Conservation (phyloP, 2,113 vertebrate genomes). For the Romanogobio albipinnatus region DNA sequence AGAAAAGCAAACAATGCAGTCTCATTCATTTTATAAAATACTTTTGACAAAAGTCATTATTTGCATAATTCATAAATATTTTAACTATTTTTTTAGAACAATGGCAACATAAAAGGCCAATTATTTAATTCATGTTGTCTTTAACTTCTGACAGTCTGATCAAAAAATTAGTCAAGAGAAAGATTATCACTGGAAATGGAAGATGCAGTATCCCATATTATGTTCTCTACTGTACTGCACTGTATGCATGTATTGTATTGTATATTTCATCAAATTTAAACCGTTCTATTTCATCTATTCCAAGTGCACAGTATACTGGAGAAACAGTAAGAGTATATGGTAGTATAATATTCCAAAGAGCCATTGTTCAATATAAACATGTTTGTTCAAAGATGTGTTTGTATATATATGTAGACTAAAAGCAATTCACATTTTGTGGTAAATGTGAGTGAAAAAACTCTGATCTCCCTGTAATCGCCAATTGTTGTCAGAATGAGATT, state of each 20-base stretch:
- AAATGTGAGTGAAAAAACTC: not conserved
- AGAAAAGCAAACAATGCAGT: not conserved
- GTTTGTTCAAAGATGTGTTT: not conserved
- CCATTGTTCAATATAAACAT: not conserved
- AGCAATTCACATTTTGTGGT: not conserved
- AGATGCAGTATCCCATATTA: not conserved
- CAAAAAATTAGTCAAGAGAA: not conserved
- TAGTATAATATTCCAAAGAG: not conserved
- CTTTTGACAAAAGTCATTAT: not conserved
- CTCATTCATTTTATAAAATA: not conserved
- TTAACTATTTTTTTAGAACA: not conserved
- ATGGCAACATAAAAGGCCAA: not conserved
- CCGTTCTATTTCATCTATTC: not conserved
- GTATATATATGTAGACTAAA: not conserved
- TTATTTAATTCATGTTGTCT: not conserved
- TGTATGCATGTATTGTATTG: too few relatives aligned
- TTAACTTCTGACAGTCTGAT: not conserved
- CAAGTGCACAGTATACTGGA: not conserved
- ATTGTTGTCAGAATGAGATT: too few relatives aligned
- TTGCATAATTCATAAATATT: too few relatives aligned
- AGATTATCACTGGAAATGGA: not conserved
- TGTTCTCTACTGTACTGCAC: not conserved
- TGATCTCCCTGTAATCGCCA: not conserved
- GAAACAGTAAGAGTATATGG: not conserved
- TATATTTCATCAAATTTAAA: too few relatives aligned